Base-by-base conservation (phyloP, 1,140 invertebrate species). In the Drosophila funebris region DNA sequence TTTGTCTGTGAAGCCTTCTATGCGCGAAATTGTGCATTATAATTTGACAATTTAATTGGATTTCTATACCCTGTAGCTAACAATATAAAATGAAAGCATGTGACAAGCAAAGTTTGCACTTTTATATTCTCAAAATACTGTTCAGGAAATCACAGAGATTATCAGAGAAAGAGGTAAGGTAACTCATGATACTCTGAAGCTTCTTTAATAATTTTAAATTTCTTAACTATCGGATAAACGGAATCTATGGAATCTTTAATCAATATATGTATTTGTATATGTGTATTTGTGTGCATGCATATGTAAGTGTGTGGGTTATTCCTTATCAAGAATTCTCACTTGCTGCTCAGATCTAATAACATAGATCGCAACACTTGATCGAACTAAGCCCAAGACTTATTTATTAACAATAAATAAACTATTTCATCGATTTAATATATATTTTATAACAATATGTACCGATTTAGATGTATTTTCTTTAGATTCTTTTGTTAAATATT, bases 1-100 rank as follows among this genome's bases (percentile, higher is more conserved):
- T 54, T 68, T 60, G 33, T 67, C 11, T 27, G 48, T 70, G 50
- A 44, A 71, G 56, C 37, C 52, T 50, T 82, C 60, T 64, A 37
- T 67, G 70, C 41, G 33, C 8, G 18, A 70, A 43, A 74, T 61
- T 71, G 61, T 71, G 82, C 66, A 74, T 56, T 62, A 87, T 76
- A 60, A 70, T 85, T 72, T 75, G 60, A 52, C 53, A 52, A 67
- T 60, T 58, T 67, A 72, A 72, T 72, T 72, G 46, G 16, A 71
- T 57, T 43, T 33, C 13, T 33, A 39, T 46, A 57, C 16, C n/a
- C 13, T 18, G 13, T 29, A 36, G 14, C 24, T 11, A n/a, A 6
- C n/a, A 11, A 2, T 14, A 50, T 50, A 22, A 2, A n/a, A 8
- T 44, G 43, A 22, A 11, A 18, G 44, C 11, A 14, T 7, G n/a